Evolutionary conservation across 2,113 vertebrate species (phyloP).

Genomic region (Istiophorus platypterus): DNA sequence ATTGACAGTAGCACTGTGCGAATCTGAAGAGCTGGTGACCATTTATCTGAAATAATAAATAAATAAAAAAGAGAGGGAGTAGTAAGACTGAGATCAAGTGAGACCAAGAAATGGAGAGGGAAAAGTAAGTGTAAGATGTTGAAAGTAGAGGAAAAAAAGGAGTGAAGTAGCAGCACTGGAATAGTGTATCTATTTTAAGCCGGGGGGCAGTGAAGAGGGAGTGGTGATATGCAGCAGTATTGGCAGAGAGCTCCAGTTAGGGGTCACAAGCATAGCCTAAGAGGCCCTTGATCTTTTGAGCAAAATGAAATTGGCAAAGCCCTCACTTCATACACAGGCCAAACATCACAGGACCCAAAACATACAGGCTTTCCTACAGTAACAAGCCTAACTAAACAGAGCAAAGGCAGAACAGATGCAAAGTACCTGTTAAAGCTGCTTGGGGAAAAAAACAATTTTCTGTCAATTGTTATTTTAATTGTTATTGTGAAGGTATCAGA

Average conservation of each 20-base stretch:
- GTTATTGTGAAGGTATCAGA: not conserved
- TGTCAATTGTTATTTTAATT: not conserved
- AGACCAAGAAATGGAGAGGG: not conserved
- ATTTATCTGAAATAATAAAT: conserved; percentile 89
- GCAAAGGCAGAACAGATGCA: not conserved
- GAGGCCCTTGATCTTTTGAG: conserved; percentile 52
- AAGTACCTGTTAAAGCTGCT: not conserved
- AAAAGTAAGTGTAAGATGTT: not conserved
- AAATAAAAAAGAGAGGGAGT: not conserved
- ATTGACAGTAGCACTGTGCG: conserved; percentile 99
- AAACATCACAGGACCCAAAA: conserved; percentile 31
- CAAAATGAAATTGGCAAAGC: conserved; percentile 47
- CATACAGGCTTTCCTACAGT: conserved; percentile 9
- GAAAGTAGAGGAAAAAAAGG: not conserved
- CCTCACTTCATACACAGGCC: conserved; percentile 26
- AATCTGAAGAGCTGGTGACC: conserved; percentile 99
- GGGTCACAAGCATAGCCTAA: conserved; percentile 40
- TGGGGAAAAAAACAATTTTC: not conserved
- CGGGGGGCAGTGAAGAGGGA: not conserved
- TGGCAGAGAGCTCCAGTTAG: conserved; percentile 4
- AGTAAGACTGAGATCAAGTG: not conserved
- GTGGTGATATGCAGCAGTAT: not conserved
- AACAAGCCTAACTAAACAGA: conserved; percentile 15
- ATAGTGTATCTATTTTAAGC: conserved; percentile 7
- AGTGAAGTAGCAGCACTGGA: not conserved